Evolutionary conservation across 2,797 vertebrate genomes (phyloP).

Genomic region (Phrynocephalus guinanensis): DNA sequence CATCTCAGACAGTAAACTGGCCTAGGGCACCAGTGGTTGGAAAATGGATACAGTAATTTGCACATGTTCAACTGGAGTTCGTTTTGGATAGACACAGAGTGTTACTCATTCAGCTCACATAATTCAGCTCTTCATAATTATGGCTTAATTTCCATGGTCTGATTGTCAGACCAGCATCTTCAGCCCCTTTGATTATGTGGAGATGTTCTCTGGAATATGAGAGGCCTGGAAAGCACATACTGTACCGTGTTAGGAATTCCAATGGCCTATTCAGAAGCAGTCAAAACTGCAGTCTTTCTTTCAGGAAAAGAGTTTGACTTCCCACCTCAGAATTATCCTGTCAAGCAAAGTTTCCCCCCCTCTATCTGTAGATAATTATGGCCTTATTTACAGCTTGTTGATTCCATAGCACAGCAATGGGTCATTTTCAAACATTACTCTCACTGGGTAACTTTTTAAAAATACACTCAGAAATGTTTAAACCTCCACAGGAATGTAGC

Average conservation of each 20-base stretch:
- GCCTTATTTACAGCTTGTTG: conserved; percentile 1
- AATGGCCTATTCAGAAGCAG: not conserved
- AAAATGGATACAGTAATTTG: no score
- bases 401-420: not conserved
- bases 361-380: not conserved
- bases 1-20: no score
- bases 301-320: accelerated
- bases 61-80: not conserved
- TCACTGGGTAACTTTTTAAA: not conserved
- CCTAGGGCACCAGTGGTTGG: no score
- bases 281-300: not conserved
- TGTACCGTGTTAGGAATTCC: not conserved
- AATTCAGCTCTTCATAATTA: not conserved
- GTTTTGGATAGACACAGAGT: no score
- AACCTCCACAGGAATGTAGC: not conserved
- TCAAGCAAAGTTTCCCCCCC: not conserved
- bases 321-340: not conserved
- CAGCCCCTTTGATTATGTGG: not conserved
- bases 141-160: not conserved
- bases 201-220: not conserved
- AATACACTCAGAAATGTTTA: not conserved
- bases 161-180: not conserved
- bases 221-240: not conserved
- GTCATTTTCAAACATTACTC: not conserved
- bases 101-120: no score